Evolutionary conservation across 2,113 vertebrate genomes (phyloP).

Genomic region (Lagenorhynchus albirostris): DNA sequence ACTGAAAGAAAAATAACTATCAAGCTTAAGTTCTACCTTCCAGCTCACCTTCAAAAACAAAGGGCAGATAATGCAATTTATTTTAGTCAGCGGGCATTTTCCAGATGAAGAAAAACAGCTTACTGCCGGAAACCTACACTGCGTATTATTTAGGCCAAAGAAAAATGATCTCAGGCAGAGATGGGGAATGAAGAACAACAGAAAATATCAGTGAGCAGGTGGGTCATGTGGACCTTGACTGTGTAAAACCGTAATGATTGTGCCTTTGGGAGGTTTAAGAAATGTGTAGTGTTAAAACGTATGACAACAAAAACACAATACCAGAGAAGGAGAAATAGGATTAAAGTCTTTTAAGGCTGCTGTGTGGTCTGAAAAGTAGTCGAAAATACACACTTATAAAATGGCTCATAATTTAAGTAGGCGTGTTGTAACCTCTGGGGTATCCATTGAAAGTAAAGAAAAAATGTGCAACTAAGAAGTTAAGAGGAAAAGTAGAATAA

Average conservation of each 20-base stretch:
- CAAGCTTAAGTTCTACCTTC: neutral
- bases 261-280: neutral
- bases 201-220: neutral
- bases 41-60: conserved; percentile 6
- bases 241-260: neutral
- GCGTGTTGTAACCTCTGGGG: neutral
- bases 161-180: neutral
- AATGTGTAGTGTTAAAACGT: neutral
- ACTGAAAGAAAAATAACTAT: neutral
- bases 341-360: neutral
- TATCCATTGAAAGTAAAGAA: neutral
- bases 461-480: neutral
- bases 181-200: neutral
- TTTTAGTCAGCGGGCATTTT: neutral
- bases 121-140: neutral
- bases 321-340: neutral
- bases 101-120: neutral
- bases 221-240: neutral
- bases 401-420: neutral
- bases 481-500: neutral
- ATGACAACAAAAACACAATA: neutral
- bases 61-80: neutral
- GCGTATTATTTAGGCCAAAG: neutral
- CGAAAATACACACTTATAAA: neutral
- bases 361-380: neutral